phyloP scores from a whole-genome alignment of 2,888 invertebrate genomes.

The Syritta pipiens region DNA sequence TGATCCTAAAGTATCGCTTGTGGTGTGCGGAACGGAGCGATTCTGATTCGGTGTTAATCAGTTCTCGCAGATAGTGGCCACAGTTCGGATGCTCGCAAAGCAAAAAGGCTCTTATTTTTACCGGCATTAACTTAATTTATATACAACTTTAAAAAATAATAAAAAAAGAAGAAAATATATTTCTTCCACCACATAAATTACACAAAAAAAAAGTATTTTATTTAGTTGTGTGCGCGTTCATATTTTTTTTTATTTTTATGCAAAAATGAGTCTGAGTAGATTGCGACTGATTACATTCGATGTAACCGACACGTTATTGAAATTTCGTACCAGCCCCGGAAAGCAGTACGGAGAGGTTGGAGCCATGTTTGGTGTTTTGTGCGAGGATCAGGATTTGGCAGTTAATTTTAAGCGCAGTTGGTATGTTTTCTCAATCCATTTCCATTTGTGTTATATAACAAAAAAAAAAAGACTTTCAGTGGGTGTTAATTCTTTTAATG shows the following conservation, averaged over 20 bases:
- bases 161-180: no score
- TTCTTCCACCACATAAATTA: no score
- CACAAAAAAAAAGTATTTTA: no score
- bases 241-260: no score
- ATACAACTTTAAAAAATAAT: no score
- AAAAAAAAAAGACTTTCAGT: background rate
- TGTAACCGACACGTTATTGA: slow-evolving; percentile 90
- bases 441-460: slow-evolving; percentile 2
- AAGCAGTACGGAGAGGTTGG: slow-evolving; percentile 87
- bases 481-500: slow-evolving; percentile 18
- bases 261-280: slow-evolving; percentile 75
- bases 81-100: slow-evolving; percentile 44
- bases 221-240: background rate
- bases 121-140: background rate
- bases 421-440: no score
- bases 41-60: slow-evolving; percentile 42
- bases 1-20: slow-evolving; percentile 29
- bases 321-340: slow-evolving; percentile 85
- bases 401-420: slow-evolving; percentile 84
- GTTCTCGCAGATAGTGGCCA: slow-evolving; percentile 50
- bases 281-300: slow-evolving; percentile 89
- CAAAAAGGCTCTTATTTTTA: background rate
- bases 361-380: slow-evolving; percentile 84
- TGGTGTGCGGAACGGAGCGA: slow-evolving; percentile 29
- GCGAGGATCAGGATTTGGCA: slow-evolving; percentile 82